These are phyloP conservation scores for Eumeta japonica DNA, from an alignment of 1,140 invertebrate species.

Conservation along the genomic window DNA sequence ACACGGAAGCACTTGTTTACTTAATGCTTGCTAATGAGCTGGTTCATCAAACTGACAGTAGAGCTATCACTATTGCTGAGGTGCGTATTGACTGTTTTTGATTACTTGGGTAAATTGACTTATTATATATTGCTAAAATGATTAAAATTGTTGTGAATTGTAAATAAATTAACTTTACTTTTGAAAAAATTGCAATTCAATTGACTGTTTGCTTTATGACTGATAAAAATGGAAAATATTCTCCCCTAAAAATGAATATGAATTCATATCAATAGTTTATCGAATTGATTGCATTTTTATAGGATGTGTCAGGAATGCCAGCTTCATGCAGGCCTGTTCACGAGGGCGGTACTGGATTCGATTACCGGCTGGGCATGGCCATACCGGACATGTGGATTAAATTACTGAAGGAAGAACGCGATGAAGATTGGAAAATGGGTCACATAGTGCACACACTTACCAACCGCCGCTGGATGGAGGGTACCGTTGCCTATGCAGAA, in stretches of 20 bases:
- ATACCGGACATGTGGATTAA: conserved; percentile 99
- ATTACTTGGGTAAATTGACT: no score
- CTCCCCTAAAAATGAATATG: no score
- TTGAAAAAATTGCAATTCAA: neutral
- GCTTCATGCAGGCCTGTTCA: conserved; percentile 86
- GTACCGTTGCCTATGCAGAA: conserved; percentile 94
- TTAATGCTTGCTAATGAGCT: conserved; percentile 95
- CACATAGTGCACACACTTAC: conserved; percentile 92
- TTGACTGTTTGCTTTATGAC: no score
- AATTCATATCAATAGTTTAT: no score
- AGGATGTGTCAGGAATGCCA: conserved; percentile 99
- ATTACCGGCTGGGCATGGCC: conserved; percentile 97
- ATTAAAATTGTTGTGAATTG: conserved; percentile 5
- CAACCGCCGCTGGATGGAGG: conserved; percentile 94
- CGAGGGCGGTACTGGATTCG: conserved; percentile 95
- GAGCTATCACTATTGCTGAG: conserved; percentile 93
- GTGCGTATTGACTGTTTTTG: conserved; percentile 47
- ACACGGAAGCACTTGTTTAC: conserved; percentile 94
- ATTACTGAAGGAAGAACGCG: conserved; percentile 75
- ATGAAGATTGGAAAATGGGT: conserved; percentile 95
- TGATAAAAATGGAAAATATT: no score
- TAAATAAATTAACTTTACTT: neutral
- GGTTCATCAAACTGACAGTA: conserved; percentile 79
- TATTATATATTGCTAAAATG: no score
- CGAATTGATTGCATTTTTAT: no score